A percentile compares a stretch with the other conserved stretches of the same genome.
Conservation (phyloP, 2,888 invertebrate genomes). For the Ochropleura leucogaster region DNA sequence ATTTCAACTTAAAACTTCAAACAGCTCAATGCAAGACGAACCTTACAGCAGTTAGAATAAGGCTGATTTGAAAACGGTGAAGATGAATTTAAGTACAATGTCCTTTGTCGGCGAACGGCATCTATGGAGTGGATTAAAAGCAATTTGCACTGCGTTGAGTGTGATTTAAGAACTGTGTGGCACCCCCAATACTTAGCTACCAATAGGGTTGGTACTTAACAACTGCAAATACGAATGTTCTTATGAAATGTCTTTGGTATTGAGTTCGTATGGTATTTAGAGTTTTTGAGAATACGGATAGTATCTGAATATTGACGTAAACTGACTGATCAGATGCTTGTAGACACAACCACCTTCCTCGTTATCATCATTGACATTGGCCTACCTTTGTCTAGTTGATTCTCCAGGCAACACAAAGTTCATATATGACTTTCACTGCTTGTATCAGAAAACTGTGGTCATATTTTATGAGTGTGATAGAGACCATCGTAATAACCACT, state of each 20-base stretch:
- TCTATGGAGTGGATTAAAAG: constrained; percentile 87
- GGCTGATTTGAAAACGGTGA: constrained; percentile 24
- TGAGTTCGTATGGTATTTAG: constrained; percentile 31
- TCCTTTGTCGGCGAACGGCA: constrained; percentile 80
- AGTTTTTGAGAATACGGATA: neutral
- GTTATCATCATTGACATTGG: neutral
- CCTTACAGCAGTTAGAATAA: constrained; percentile 50
- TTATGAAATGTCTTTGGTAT: constrained; percentile 55
- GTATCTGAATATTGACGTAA: neutral
- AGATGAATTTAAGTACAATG: constrained; percentile 61
- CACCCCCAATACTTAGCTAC: constrained; percentile 60
- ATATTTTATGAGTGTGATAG: neutral
- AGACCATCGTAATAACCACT: neutral
- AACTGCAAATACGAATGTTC: constrained; percentile 53
- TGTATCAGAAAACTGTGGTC: neutral
- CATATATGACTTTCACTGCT: neutral
- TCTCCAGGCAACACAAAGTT: neutral
- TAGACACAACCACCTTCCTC: neutral
- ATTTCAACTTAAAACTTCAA: constrained; percentile 67
- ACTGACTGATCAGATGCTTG: neutral
- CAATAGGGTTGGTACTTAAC: constrained; percentile 59
- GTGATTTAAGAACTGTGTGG: constrained; percentile 78
- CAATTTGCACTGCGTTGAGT: constrained; percentile 83
- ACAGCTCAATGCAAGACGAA: constrained; percentile 36
- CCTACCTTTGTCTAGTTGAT: neutral